phyloP scores from a whole-genome alignment of 2,888 invertebrate species.

The Phortica magna region DNA sequence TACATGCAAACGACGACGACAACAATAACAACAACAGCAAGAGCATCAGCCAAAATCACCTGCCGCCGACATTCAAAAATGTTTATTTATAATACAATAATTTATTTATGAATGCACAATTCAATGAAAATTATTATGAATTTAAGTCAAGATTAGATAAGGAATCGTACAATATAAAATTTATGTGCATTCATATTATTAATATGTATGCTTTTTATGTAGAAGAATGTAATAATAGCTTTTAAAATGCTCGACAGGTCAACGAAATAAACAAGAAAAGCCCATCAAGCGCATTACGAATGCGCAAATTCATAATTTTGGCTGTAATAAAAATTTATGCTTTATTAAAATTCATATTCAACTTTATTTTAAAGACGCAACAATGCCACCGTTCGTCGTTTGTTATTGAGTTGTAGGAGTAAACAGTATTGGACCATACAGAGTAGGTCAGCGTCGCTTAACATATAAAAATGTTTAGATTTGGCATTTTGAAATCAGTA shows the following conservation, averaged over 20 bases:
- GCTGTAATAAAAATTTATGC: conserved; percentile 15
- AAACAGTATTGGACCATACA: background rate
- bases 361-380: background rate
- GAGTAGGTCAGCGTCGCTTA: conserved; percentile 61
- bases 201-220: background rate
- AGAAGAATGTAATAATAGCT: background rate
- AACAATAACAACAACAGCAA: background rate
- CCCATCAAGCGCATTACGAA: conserved; percentile 41
- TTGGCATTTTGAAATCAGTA: conserved; percentile 57
- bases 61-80: conserved; percentile 24
- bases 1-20: conserved; percentile 3
- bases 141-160: conserved; percentile 48
- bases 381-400: background rate
- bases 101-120: conserved; percentile 42
- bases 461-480: conserved; percentile 56
- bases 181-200: conserved; percentile 8
- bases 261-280: background rate
- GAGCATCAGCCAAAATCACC: conserved; percentile 30
- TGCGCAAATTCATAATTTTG: conserved; percentile 61
- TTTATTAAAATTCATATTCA: conserved; percentile 51
- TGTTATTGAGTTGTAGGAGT: conserved; percentile 51
- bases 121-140: conserved; percentile 47
- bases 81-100: conserved; percentile 35
- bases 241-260: too few species aligned
- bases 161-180: background rate